Conservation (phyloP, 2,113 vertebrate genomes). For the Pelecanus crispus region DNA sequence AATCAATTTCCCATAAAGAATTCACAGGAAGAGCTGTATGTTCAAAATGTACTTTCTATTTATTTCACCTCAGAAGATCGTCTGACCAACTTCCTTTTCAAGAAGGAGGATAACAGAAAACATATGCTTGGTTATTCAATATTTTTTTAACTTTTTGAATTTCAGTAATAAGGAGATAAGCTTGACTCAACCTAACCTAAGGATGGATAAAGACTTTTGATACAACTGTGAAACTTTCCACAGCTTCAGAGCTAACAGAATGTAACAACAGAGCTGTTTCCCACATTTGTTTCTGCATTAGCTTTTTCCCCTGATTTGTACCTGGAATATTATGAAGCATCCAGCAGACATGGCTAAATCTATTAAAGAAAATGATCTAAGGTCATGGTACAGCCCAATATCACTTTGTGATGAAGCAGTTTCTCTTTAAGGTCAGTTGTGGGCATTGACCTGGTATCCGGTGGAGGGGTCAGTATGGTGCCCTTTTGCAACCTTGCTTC, state of each 20-base stretch:
- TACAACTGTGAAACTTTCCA: background rate
- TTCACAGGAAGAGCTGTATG: background rate
- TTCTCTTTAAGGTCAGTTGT: background rate
- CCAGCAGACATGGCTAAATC: background rate
- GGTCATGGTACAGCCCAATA: background rate
- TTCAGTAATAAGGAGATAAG: background rate
- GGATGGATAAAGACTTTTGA: background rate
- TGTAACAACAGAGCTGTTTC: background rate
- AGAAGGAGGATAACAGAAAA: constrained; percentile 21
- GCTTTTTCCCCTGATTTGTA: background rate
- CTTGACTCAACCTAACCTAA: background rate
- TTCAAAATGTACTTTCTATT: constrained; percentile 52
- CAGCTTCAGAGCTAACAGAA: background rate
- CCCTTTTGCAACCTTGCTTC: background rate
- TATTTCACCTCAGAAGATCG: background rate
- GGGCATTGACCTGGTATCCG: background rate
- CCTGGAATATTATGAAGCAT: background rate
- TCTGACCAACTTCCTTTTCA: constrained; percentile 20
- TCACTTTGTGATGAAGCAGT: background rate
- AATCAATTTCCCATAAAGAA: background rate
- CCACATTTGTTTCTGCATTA: background rate
- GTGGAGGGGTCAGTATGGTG: background rate
- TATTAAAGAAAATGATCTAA: background rate
- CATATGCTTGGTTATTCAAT: background rate
- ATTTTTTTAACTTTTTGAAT: background rate